These are phyloP conservation scores for Phthorimaea operculella DNA, from an alignment of 1,140 invertebrate genomes.

Conservation along the genomic window DNA sequence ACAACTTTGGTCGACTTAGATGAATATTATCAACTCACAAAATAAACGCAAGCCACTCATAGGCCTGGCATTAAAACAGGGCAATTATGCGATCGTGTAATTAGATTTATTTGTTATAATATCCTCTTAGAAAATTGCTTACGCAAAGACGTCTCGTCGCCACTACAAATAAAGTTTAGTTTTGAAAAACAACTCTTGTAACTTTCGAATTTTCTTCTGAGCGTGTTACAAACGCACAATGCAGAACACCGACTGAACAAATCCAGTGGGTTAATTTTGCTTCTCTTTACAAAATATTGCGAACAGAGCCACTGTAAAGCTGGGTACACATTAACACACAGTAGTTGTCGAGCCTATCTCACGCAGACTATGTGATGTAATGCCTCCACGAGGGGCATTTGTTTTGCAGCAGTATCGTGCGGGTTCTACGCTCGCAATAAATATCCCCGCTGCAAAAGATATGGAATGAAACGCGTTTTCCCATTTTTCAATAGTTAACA, in stretches of 20 bases:
- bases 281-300: not conserved
- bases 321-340: not conserved
- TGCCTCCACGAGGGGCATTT: not conserved
- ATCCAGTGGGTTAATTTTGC: too few species aligned
- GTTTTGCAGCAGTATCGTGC: not conserved
- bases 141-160: too few species aligned
- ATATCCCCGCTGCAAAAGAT: not conserved
- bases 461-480: not conserved
- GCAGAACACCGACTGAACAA: too few species aligned
- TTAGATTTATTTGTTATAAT: conserved; percentile 47
- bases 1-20: conserved; percentile 42
- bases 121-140: conserved; percentile 30
- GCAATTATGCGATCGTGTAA: conserved; percentile 60
- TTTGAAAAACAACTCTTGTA: too few species aligned
- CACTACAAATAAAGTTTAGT: too few species aligned
- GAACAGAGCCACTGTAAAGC: conserved; percentile 1
- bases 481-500: not conserved
- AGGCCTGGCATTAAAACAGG: conserved; percentile 63
- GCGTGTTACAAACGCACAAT: too few species aligned
- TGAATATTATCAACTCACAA: conserved; percentile 63
- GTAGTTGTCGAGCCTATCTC: not conserved
- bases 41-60: conserved; percentile 51
- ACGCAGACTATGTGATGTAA: not conserved
- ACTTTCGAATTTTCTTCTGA: too few species aligned
- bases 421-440: not conserved